These are phyloP conservation scores for Heliconius hermathena DNA, from an alignment of 1,140 invertebrate genomes.

Conservation along the genomic window DNA sequence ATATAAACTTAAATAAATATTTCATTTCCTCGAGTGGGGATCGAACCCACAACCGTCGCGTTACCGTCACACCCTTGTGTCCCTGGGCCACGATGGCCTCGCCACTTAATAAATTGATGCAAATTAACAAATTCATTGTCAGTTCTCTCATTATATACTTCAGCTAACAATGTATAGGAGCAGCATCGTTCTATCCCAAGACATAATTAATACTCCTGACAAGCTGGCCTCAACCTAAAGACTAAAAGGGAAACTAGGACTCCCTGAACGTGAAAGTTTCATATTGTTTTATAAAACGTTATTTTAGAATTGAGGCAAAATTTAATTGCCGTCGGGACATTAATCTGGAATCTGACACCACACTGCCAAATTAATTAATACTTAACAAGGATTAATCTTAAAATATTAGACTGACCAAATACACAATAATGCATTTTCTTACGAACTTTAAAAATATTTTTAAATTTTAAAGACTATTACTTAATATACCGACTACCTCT, in stretches of 20 bases:
- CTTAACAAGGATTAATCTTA: background rate
- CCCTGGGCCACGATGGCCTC: too few species aligned
- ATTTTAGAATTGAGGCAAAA: background rate
- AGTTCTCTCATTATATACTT: background rate
- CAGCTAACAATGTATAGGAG: background rate
- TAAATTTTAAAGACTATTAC: too few species aligned
- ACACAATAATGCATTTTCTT: too few species aligned
- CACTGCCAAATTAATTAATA: background rate
- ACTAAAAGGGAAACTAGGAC: background rate
- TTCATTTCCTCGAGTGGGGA: too few species aligned
- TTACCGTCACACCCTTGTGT: too few species aligned
- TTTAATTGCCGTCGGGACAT: constrained; percentile 10
- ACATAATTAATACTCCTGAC: constrained; percentile 3
- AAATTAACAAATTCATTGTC: background rate
- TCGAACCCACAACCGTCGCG: too few species aligned
- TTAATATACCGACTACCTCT: too few species aligned
- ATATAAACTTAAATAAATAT: too few species aligned
- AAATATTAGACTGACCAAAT: too few species aligned
- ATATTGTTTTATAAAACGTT: constrained; percentile 15
- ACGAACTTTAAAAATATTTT: too few species aligned
- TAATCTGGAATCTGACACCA: background rate
- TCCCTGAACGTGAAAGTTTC: background rate
- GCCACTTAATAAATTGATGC: background rate
- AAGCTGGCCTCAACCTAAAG: background rate
- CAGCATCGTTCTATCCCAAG: background rate